Base-by-base conservation (phyloP, 2,888 invertebrate species). In the Galeopsomyia nigrocyanea region DNA sequence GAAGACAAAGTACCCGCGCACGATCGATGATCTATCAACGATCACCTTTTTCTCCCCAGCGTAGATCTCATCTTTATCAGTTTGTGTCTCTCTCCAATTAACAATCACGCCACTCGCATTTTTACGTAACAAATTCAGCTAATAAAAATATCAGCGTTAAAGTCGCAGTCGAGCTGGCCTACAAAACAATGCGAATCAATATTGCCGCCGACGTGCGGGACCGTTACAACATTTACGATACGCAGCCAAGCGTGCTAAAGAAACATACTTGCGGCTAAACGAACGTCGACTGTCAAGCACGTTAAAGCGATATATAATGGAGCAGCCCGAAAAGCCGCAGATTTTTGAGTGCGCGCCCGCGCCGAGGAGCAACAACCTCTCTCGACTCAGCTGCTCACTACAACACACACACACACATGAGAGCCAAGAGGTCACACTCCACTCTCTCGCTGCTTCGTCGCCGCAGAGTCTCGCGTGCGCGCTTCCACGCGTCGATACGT, bases 331-430 rank as follows among this genome's bases (percentile, higher is more conserved):
- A 26, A 56, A 62, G 49, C 56, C 46, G 62, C 63, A 57, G 50
- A 69, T 51, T 69, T 31, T 26, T 53, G 61, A 5, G 31, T 31
- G 7, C 21, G 17, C 16, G 21, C 5, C 22, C n/a, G 17, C 47
- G 51, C 58, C 7, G 5, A 62, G 63, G 70, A 70, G 57, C 70
- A 70, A 70, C 70, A 70, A 70, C 70, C 70, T 69, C 51, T 31
- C 26, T 22, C 57, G 26, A n/a, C n/a, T n/a, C n/a, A n/a, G 26
- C 26, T 26, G 26, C 26, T 26, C 26, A 3, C 39, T 1, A 7
- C 39, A 10, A 3, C 7, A 10, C 26, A 26, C 26, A 5, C 26
- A 5, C 26, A 5, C 39, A n/a, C n/a, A n/a, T n/a, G n/a, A n/a
- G 7, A 39, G 39, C 7, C 3, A 7, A 39, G 39, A 39, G 39